phyloP scores from a whole-genome alignment of 2,888 invertebrate species.

The Ellobium chinense region DNA sequence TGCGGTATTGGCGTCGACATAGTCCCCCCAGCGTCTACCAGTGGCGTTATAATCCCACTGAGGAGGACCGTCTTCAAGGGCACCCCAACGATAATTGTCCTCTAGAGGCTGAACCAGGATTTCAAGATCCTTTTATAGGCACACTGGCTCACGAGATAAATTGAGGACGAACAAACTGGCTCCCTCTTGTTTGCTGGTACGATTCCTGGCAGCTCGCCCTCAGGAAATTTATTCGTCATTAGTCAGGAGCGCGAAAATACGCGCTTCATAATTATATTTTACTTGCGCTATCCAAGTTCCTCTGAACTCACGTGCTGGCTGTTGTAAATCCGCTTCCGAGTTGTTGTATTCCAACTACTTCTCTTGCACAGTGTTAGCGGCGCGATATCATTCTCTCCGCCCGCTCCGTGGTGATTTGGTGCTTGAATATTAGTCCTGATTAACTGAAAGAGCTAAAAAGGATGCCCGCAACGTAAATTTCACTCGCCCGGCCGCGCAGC shows the following conservation, averaged over 20 bases:
- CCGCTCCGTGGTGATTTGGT: not conserved
- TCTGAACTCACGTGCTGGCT: not conserved
- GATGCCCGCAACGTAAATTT: conserved; percentile 7
- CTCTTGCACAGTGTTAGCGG: not conserved
- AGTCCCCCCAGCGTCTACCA: conserved; percentile 10
- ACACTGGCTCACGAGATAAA: not conserved
- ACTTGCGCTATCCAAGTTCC: not conserved
- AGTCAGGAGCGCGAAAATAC: not conserved
- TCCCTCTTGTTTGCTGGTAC: not conserved
- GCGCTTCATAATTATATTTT: conserved; percentile 4
- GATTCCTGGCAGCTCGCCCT: too few relatives aligned
- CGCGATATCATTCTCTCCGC: conserved; percentile 3
- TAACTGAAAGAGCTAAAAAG: conserved; percentile 2
- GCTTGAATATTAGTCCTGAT: conserved; percentile 13
- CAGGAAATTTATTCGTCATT: not conserved
- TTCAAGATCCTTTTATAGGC: not conserved
- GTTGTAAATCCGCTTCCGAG: not conserved
- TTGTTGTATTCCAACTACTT: not conserved
- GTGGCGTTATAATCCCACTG: conserved; percentile 15
- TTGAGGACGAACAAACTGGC: not conserved
- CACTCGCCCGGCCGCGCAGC: conserved; percentile 15
- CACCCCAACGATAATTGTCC: not conserved
- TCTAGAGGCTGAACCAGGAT: not conserved
- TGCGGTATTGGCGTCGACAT: conserved; percentile 12
- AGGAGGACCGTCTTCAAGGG: conserved; percentile 9